Percentiles rank a stretch among this genome's conserved stretches.
Evolutionary conservation across 2,888 invertebrate genomes (phyloP).

Genomic region (Ophioninae sp.): DNA sequence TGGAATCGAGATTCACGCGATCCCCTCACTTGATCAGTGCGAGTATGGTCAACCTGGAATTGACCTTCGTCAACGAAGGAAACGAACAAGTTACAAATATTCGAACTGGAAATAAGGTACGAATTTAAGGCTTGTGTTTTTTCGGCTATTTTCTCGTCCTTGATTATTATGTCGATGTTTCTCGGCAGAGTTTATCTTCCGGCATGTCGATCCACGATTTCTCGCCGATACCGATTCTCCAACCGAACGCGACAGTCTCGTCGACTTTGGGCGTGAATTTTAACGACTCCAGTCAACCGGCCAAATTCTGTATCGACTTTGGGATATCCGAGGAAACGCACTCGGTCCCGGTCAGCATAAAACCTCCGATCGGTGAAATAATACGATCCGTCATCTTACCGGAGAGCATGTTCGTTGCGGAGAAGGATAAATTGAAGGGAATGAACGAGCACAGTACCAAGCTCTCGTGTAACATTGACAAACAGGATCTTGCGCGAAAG

Average conservation of each 20-base stretch:
- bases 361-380: slow-evolving; percentile 93
- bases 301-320: slow-evolving; percentile 89
- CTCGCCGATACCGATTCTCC: slow-evolving; percentile 85
- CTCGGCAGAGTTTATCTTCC: slow-evolving; percentile 84
- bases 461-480: slow-evolving; percentile 80
- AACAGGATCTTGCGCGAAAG: slow-evolving; percentile 83
- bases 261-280: slow-evolving; percentile 93
- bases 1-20: slow-evolving; percentile 87
- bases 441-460: slow-evolving; percentile 91
- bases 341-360: slow-evolving; percentile 83
- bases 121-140: slow-evolving; percentile 13
- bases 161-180: slow-evolving; percentile 4
- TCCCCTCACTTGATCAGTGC: slow-evolving; percentile 91
- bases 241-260: slow-evolving; percentile 85
- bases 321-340: slow-evolving; percentile 78
- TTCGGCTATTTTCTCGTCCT: background rate
- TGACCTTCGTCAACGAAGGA: slow-evolving; percentile 89
- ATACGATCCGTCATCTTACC: slow-evolving; percentile 90
- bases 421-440: slow-evolving; percentile 92
- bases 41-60: slow-evolving; percentile 90
- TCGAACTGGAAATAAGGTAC: slow-evolving; percentile 88
- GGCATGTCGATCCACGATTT: slow-evolving; percentile 90
- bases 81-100: slow-evolving; percentile 86
- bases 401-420: slow-evolving; percentile 86
- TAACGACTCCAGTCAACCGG: slow-evolving; percentile 95